phyloP scores from a whole-genome alignment of 1,140 invertebrate genomes.

The Zophobas atratus region DNA sequence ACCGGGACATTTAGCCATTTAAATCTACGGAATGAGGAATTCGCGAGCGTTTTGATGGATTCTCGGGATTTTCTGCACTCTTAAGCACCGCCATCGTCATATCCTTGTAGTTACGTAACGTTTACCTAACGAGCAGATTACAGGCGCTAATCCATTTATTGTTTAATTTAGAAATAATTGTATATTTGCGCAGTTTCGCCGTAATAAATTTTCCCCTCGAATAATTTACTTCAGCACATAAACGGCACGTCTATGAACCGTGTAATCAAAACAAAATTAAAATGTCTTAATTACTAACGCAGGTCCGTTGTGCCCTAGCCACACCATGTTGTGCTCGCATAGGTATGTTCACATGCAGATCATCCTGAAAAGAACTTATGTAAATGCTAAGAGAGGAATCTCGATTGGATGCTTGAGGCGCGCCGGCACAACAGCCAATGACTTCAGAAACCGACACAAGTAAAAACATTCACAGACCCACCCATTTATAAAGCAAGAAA shows the following conservation, averaged over 20 bases:
- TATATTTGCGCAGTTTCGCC: neutral
- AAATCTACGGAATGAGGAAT: neutral
- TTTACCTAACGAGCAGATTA: slow-evolving; percentile 5
- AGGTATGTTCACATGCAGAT: slow-evolving; percentile 29
- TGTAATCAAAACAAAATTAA: slow-evolving; percentile 37
- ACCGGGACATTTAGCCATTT: slow-evolving; percentile 1
- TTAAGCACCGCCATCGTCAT: neutral
- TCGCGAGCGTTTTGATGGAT: too few relatives aligned
- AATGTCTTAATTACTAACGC: slow-evolving; percentile 18
- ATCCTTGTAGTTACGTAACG: neutral
- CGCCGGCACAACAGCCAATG: slow-evolving; percentile 26
- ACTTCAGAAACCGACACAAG: slow-evolving; percentile 32
- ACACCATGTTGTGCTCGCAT: neutral
- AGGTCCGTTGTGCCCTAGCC: neutral
- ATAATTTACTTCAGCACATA: slow-evolving; percentile 15
- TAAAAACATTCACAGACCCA: slow-evolving; percentile 41
- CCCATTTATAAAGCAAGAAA: slow-evolving; percentile 23
- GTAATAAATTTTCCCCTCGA: slow-evolving; percentile 1
- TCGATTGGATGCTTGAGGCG: slow-evolving; percentile 29
- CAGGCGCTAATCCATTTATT: slow-evolving; percentile 21
- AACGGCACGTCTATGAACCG: slow-evolving; percentile 2
- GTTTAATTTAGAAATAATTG: slow-evolving; percentile 34
- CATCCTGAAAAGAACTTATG: slow-evolving; percentile 12
- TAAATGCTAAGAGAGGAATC: slow-evolving; percentile 12
- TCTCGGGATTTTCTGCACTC: neutral